Conservation (phyloP, 2,797 vertebrate species). For the Hoplostethus mediterraneus region DNA sequence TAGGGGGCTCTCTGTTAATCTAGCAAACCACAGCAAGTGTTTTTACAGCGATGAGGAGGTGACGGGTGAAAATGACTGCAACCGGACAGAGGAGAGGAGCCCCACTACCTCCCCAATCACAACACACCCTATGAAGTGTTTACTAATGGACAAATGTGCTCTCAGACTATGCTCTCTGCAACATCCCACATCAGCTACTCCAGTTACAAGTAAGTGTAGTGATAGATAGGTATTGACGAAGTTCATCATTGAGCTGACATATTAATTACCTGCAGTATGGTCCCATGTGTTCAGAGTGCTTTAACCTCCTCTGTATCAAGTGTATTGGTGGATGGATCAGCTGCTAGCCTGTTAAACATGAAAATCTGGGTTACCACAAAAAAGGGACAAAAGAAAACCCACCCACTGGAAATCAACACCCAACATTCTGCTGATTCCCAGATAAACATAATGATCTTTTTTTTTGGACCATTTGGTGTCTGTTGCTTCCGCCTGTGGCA, state of each 20-base stretch:
- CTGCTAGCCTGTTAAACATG: conserved; percentile 68
- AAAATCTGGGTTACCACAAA: conserved; percentile 75
- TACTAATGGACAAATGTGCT: conserved; percentile 81
- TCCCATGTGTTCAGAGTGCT: conserved; percentile 64
- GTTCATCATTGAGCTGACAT: conserved; percentile 73
- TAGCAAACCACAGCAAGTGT: conserved; percentile 84
- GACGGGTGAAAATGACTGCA: conserved; percentile 78
- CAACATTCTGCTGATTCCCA: conserved; percentile 78
- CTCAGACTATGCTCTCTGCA: conserved; percentile 59
- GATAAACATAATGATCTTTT: conserved; percentile 84
- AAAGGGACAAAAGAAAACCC: conserved; percentile 62
- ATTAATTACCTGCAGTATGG: conserved; percentile 78
- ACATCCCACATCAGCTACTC: conserved; percentile 70
- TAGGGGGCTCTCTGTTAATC: conserved; percentile 89
- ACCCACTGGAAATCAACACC: conserved; percentile 74
- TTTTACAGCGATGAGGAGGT: conserved; percentile 83
- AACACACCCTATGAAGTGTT: conserved; percentile 80
- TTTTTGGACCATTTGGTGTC: conserved; percentile 87
- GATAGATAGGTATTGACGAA: conserved; percentile 70
- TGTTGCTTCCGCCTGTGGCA: conserved; percentile 83
- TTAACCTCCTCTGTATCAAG: conserved; percentile 70
- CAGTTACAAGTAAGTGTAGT: conserved; percentile 66
- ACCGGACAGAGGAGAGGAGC: conserved; percentile 77
- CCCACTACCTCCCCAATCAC: conserved; percentile 74
- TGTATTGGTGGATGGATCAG: conserved; percentile 60